Base-by-base conservation (phyloP, 2,113 vertebrate species). In the Campylorhamphus procurvoides region DNA sequence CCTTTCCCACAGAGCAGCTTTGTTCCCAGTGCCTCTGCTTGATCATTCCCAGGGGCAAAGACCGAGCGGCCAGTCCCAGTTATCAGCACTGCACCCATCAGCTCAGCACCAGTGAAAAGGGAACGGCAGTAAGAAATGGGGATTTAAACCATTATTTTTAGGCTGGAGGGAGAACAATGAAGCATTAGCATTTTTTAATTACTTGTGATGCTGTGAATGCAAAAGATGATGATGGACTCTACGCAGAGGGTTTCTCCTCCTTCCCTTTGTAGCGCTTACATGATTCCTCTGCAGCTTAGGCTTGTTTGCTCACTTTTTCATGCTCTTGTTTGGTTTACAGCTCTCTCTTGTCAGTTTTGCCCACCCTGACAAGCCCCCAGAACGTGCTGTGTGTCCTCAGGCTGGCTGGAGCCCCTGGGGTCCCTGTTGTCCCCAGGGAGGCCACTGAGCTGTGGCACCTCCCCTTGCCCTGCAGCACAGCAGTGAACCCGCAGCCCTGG, bases 121-220 rank as follows among this genome's bases (percentile, higher is more conserved):
- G 3, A 25, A 67, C 4, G 13, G 75, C 62, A 64, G 14, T 19
- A 63, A 84, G 59, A 59, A 66, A 60, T 35, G 40, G 25, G 59
- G 20, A 87, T 75, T 88, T 39, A 71, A 89, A 50, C 27, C 14
- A 12, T n/a, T 62, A 9, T 39, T 37, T 47, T 66, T 17, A 28
- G 66, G 16, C 60, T 16, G 5, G 29, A 62, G 77, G 81, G 63
- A 94, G 94, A 92, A 91, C 18, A 91, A 44, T 19, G 58, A 82
- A 84, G 83, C 55, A 75, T 83, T 90, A 92, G 33, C n/a, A 49
- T 18, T 16, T 92, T 89, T 76, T 80, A 92, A 87, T 91, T 93
- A 84, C 49, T 79, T 82, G 49, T 67, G 62, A 8, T 75, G 53
- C 77, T 81, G 59, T 3, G 4, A 46, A n/a, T 28, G 15, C 33